phyloP scores from a whole-genome alignment of 2,113 vertebrate genomes.

The Otocyon megalotis region DNA sequence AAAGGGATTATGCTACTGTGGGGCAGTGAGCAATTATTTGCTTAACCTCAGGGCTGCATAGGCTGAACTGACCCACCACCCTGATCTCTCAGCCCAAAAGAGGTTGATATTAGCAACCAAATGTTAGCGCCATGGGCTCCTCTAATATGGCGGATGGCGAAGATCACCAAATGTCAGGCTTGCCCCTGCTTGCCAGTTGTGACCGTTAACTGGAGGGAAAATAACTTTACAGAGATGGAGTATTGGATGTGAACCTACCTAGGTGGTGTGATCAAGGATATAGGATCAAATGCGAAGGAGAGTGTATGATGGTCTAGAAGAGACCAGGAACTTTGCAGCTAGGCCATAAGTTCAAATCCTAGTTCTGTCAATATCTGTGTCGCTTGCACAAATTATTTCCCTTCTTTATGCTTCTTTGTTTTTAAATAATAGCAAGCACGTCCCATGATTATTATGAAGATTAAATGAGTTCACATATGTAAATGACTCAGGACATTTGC shows the following conservation, averaged over 20 bases:
- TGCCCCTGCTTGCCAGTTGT: neutral
- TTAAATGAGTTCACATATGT: neutral
- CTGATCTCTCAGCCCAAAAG: neutral
- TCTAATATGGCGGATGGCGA: neutral
- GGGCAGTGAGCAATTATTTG: neutral
- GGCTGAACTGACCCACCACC: neutral
- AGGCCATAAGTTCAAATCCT: neutral
- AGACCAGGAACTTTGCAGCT: neutral
- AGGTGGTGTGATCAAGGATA: neutral
- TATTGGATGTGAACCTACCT: neutral
- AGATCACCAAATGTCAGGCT: neutral
- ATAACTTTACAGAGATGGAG: neutral
- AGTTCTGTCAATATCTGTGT: slow-evolving; percentile 3
- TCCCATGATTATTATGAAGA: neutral
- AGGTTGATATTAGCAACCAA: neutral
- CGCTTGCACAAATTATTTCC: slow-evolving; percentile 6
- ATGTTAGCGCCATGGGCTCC: neutral
- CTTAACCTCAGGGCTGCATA: neutral
- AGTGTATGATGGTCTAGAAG: neutral
- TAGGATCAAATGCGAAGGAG: neutral
- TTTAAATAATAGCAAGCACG: neutral
- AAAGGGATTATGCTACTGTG: neutral
- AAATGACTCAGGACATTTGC: neutral
- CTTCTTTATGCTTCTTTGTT: neutral
- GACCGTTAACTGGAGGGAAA: neutral